Evolutionary conservation across 2,797 vertebrate species (phyloP), one percentile per base, ranked within the genome.

Genomic region (Xenentodon cancila): DNA sequence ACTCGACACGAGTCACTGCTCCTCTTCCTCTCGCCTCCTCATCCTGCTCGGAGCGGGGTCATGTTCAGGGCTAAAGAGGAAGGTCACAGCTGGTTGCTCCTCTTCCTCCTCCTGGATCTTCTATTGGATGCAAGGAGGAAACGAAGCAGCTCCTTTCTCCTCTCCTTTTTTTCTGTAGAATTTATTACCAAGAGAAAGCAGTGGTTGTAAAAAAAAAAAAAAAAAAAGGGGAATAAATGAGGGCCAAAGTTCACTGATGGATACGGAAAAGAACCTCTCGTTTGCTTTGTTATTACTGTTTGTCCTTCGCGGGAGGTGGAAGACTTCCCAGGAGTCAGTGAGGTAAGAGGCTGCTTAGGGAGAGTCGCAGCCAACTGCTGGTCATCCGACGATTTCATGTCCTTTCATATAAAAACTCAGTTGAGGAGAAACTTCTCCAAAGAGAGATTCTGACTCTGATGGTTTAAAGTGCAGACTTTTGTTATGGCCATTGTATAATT

Each of bases 11-110:
- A 82, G 51, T 82, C 81, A 81, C 52, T 73, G 86, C 73, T 83
- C 71, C 50, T 77, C 80, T 84, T 79, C 66, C 50, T 65, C 74
- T 16, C 4, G n/a, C 59, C 57, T 67, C 54, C 6, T 68, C 63
- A 3, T 30, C 30, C 54, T 69, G 42, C 34, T 64, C 45, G 68
- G 59, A 68, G 59, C 30, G 1, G 67, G 79, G 83, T 89, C 89
- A 90, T 32, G 87, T 88, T 88, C 89, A 89, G 87, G 75, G 75
- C 79, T 74, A 44, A 74, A 77, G 73, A 42, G 73, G 78, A 80
- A 88, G 84, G 81, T 86, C 83, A 85, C 68, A 32, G 78, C 71
- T 85, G 75, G 52, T 27, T 11, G 59, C 77, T 81, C 69, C 22
- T 80, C 80, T 62, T 79, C 80, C 55, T 71, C 60, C 71, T 71